Percentiles rank a stretch among this genome's conserved stretches.
Evolutionary conservation across 2,888 invertebrate genomes (phyloP).

Genomic region (Limnephilus auricula): DNA sequence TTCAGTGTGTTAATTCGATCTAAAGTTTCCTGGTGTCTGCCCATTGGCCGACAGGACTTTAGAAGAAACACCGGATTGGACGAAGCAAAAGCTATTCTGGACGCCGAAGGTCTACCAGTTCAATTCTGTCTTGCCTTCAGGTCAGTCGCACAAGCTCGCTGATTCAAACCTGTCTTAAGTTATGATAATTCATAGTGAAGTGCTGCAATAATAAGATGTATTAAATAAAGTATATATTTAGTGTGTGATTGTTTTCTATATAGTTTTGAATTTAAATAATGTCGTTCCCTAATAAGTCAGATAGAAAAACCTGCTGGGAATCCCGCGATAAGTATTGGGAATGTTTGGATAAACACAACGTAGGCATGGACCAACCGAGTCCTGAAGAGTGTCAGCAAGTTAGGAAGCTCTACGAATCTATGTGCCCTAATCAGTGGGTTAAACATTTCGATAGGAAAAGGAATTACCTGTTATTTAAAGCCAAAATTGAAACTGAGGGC

Average conservation of each 20-base stretch:
- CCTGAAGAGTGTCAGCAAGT: slow-evolving; percentile 82
- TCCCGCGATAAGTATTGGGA: slow-evolving; percentile 93
- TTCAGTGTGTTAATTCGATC: slow-evolving; percentile 56
- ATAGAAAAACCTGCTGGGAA: slow-evolving; percentile 90
- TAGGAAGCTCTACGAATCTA: slow-evolving; percentile 85
- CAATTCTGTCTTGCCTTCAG: slow-evolving; percentile 54
- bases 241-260: not conserved
- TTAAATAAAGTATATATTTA: slow-evolving; percentile 9
- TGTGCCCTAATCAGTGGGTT: slow-evolving; percentile 92
- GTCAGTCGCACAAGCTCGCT: slow-evolving; percentile 61
- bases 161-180: slow-evolving; percentile 50
- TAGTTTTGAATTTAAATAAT: slow-evolving; percentile 72
- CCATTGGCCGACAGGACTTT: slow-evolving; percentile 47
- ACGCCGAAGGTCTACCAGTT: slow-evolving; percentile 42
- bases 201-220: slow-evolving; percentile 12
- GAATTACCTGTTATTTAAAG: slow-evolving; percentile 92
- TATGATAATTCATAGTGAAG: not conserved
- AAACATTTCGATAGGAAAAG: slow-evolving; percentile 95
- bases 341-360: slow-evolving; percentile 86
- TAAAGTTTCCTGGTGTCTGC: slow-evolving; percentile 43
- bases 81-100: slow-evolving; percentile 47
- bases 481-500: slow-evolving; percentile 90
- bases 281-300: slow-evolving; percentile 90
- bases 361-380: slow-evolving; percentile 78
- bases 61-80: slow-evolving; percentile 53